Base-by-base conservation (phyloP, 2,888 invertebrate species). In the Cheilosia pagana region DNA sequence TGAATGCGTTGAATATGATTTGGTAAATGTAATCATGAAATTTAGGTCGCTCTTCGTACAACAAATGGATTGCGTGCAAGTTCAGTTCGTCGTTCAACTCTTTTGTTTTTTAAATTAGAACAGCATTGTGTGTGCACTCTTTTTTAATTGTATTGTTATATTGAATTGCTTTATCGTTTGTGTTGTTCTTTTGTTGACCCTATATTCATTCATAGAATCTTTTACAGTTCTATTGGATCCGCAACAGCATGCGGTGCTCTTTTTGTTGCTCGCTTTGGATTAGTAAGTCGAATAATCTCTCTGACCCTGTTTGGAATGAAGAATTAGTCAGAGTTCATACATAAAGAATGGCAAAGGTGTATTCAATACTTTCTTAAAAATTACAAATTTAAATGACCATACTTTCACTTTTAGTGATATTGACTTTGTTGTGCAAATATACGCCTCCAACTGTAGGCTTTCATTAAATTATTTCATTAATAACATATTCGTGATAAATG, bases 71-170 rank as follows among this genome's bases (percentile, higher is more conserved):
- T 50, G 48, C n/a, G 12, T 39, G 23, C 57, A 52, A 45, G 81
- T 81, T 81, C 76, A 59, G 81, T 81, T 71, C 70, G 81, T 28
- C 4, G 35, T 19, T 68, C 81, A 76, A 48, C 57, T 81, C 81
- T 75, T 81, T 76, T 81, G 76, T 81, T 57, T 68, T 19, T 52
- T 19, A 43, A 67, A 67, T 16, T 19, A 67, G n/a, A 35, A 19
- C 25, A 23, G 35, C 35, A 55, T 3, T 35, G 12, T 41, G 50
- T 23, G 45, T 31, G 39, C 12, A 12, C 35, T 35, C 35, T 12
- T 8, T 28, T 28, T 28, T 0, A 2, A 31, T 23, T 16, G 10
- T 43, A 52, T 53, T 65, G 25, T 65, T 52, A 65, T 48, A 28
- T 28, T 70, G 50, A 52, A 41, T 8, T 21, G 43, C 39, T 76